Evolutionary conservation across 1,140 invertebrate genomes (phyloP), one percentile per base, ranked within the genome.

Genomic region (Aphelinus atriplicis): DNA sequence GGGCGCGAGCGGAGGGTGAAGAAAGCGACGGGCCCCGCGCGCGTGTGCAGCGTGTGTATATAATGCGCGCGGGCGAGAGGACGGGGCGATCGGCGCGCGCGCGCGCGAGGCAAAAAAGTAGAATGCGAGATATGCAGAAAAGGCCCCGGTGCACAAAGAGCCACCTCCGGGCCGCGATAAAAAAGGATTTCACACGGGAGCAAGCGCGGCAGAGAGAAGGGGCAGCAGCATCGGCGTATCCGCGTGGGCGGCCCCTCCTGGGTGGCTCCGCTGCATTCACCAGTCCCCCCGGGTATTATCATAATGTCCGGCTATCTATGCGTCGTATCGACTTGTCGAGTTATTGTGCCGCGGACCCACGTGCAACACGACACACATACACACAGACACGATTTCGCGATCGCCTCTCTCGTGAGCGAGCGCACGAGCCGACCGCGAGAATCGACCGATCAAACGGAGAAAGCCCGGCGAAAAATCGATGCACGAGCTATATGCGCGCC

Each of bases 271-370:
- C 75, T 76, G 73, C 77, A 75, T 73, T 76, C 72, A 64, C 76
- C 78, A 68, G 77, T 77, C 75, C 9, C 51, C 9, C 51, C 72
- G 60, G 74, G 74, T 78, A 80, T 82, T 82, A 82, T 82, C 78
- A 79, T 82, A 82, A 82, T 82, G 78, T 62, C 61, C 46, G 48
- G 46, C 76, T 80, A 82, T 82, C 81, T 82, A 80, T 80, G 81
- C 81, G 65, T 79, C 78, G 80, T 81, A 81, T 81, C 80, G 80
- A 78, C 77, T 80, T 80, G 80, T 79, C 79, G 80, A 80, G 80
- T 80, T 81, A 80, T 81, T 81, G 80, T 81, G 45, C 61, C 43
- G 1, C 10, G 6, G 4, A 9, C 42, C 45, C 2, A 70, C 60
- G 60, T 57, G 62, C 63, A 60, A 62, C 64, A 68, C 58, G 56